phyloP scores from a whole-genome alignment of 2,113 vertebrate genomes.

The Rutilus rutilus region DNA sequence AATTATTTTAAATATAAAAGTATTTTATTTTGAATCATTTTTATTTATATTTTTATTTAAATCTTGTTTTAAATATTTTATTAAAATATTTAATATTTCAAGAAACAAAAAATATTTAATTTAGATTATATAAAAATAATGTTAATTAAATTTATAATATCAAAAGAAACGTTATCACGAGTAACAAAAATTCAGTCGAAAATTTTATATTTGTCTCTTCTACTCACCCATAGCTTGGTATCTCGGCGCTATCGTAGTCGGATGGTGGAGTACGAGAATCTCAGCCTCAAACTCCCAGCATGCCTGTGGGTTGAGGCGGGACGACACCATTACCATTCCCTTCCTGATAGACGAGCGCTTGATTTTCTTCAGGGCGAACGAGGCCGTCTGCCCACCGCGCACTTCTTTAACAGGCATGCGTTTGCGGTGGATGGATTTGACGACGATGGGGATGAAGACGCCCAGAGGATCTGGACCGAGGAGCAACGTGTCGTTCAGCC shows the following conservation, averaged over 20 bases:
- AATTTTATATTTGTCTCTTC: background rate
- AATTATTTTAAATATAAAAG: no score
- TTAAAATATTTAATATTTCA: background rate
- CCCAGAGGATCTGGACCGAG: slow-evolving; percentile 92
- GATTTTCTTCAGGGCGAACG: slow-evolving; percentile 96
- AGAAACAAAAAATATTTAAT: background rate
- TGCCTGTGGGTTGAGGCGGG: slow-evolving; percentile 89
- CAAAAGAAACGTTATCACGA: background rate
- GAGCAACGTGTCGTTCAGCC: slow-evolving; percentile 89
- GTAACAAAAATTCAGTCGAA: background rate
- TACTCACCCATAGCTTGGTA: slow-evolving; percentile 94
- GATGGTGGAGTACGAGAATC: slow-evolving; percentile 93
- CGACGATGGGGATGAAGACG: slow-evolving; percentile 88
- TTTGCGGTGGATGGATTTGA: slow-evolving; percentile 96
- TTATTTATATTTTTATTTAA: background rate
- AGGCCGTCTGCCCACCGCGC: slow-evolving; percentile 91
- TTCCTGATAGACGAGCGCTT: slow-evolving; percentile 95
- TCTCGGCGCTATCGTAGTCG: slow-evolving; percentile 92
- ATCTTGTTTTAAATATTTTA: background rate
- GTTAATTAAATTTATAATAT: background rate
- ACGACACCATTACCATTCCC: slow-evolving; percentile 97
- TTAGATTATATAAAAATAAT: background rate
- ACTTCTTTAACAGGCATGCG: slow-evolving; percentile 95
- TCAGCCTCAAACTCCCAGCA: slow-evolving; percentile 98
- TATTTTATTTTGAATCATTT: background rate